A percentile compares a stretch with the other conserved stretches of the same genome.
phyloP scores from a whole-genome alignment of 2,888 invertebrate genomes.

The Scelioninae gen. 2 region DNA sequence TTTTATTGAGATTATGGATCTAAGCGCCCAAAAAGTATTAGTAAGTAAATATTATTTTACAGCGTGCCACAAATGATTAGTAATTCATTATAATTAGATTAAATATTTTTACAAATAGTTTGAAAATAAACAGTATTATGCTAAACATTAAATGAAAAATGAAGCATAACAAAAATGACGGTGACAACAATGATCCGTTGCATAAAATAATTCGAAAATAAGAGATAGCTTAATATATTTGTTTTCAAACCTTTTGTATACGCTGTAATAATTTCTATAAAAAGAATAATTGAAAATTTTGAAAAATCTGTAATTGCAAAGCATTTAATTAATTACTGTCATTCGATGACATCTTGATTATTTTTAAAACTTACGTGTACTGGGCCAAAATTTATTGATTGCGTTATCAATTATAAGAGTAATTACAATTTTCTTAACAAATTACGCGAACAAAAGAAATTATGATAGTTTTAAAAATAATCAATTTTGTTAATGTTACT shows the following conservation, averaged over 20 bases:
- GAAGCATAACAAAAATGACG: slow-evolving; percentile 16
- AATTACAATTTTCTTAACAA: too few relatives aligned
- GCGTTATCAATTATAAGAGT: too few relatives aligned
- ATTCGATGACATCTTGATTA: slow-evolving; percentile 34
- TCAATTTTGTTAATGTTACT: slow-evolving; percentile 38
- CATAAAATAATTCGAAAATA: slow-evolving; percentile 1
- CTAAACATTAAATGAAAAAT: slow-evolving; percentile 13
- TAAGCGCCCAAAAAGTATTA: slow-evolving; percentile 59
- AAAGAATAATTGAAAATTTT: slow-evolving; percentile 6
- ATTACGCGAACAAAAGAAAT: too few relatives aligned
- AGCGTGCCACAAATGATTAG: slow-evolving; percentile 57
- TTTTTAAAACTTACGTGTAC: slow-evolving; percentile 53
- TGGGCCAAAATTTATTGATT: too few relatives aligned
- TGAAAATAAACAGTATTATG: slow-evolving; percentile 44
- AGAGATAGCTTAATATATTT: slow-evolving; percentile 25
- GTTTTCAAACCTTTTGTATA: slow-evolving; percentile 49
- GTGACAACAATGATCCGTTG: not conserved
- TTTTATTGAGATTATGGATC: slow-evolving; percentile 55
- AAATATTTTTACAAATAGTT: slow-evolving; percentile 38
- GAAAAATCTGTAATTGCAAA: slow-evolving; percentile 41
- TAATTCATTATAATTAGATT: slow-evolving; percentile 43
- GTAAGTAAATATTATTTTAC: slow-evolving; percentile 54
- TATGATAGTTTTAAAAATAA: slow-evolving; percentile 53
- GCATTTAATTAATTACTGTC: slow-evolving; percentile 40
- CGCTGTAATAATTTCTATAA: slow-evolving; percentile 29